Conservation (phyloP, 2,797 vertebrate species). For the Salarias fasciatus region DNA sequence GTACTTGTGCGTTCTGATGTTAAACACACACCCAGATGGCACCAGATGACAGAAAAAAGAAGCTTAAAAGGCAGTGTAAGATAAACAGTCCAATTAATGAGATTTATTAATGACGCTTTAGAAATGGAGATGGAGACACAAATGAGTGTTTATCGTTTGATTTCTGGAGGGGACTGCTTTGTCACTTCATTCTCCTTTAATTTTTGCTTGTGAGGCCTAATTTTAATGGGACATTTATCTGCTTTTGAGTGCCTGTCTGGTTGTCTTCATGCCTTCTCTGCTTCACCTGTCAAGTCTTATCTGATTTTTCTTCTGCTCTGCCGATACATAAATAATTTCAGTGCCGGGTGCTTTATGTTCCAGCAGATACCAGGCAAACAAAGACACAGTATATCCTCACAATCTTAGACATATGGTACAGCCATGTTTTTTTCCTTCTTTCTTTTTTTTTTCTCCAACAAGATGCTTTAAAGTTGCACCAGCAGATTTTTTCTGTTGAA, state of each 20-base stretch:
- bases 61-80: constrained; percentile 19
- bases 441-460: neutral
- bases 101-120: constrained; percentile 32
- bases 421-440: neutral
- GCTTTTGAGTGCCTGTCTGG: constrained; percentile 30
- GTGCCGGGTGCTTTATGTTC: constrained; percentile 16
- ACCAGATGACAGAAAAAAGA: constrained; percentile 22
- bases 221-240: constrained; percentile 22
- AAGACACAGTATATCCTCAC: constrained; percentile 3
- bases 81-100: constrained; percentile 31
- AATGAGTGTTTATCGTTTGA: constrained; percentile 16
- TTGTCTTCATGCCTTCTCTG: constrained; percentile 12
- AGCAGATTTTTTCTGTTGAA: constrained; percentile 8
- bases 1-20: constrained; percentile 33
- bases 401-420: constrained; percentile 3
- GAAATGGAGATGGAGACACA: constrained; percentile 35
- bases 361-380: constrained; percentile 21
- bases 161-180: constrained; percentile 38
- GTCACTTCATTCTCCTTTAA: constrained; percentile 3
- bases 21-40: constrained; percentile 27
- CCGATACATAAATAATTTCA: constrained; percentile 16
- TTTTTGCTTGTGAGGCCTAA: constrained; percentile 21
- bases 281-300: constrained; percentile 31
- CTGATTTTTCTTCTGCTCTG: constrained; percentile 9
- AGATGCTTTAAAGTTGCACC: neutral